These are phyloP conservation scores for Lamproptera curius DNA, from an alignment of 2,888 invertebrate genomes.

Conservation along the genomic window DNA sequence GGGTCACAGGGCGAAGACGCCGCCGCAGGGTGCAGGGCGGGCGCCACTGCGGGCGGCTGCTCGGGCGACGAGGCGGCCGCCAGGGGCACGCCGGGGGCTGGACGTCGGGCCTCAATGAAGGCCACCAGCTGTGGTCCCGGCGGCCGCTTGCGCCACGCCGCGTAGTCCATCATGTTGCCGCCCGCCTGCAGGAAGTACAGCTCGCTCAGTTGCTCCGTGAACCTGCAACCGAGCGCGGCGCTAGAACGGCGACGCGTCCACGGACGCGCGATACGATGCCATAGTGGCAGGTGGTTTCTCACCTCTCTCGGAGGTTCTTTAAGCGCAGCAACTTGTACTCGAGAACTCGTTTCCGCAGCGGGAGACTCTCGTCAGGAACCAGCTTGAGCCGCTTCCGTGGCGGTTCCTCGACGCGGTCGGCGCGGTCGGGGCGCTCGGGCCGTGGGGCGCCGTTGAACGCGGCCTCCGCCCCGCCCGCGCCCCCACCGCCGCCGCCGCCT, in stretches of 20 bases:
- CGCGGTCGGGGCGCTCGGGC: conserved; percentile 25
- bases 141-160: conserved; percentile 89
- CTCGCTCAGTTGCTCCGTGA: conserved; percentile 89
- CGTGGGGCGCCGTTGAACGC: conserved; percentile 39
- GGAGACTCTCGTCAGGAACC: conserved; percentile 39
- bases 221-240: conserved; percentile 54
- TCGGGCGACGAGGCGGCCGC: conserved; percentile 80
- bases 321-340: conserved; percentile 85
- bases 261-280: conserved; percentile 9
- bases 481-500: conserved; percentile 34
- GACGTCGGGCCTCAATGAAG: conserved; percentile 85
- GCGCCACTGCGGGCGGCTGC: conserved; percentile 47
- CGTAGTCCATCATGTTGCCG: conserved; percentile 93
- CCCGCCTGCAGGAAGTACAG: conserved; percentile 91
- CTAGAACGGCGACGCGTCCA: conserved; percentile 24
- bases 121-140: conserved; percentile 85
- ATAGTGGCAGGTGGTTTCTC: conserved; percentile 11
- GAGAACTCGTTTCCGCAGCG: conserved; percentile 82
- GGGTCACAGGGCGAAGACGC: conserved; percentile 58
- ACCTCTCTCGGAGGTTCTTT: conserved; percentile 83
- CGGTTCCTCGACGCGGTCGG: conserved; percentile 42
- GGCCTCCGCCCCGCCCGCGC: conserved; percentile 33
- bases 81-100: conserved; percentile 75
- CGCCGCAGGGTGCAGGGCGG: conserved; percentile 61
- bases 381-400: conserved; percentile 51